Evolutionary conservation across 2,888 invertebrate genomes (phyloP).

Genomic region (Saturnia pavonia): DNA sequence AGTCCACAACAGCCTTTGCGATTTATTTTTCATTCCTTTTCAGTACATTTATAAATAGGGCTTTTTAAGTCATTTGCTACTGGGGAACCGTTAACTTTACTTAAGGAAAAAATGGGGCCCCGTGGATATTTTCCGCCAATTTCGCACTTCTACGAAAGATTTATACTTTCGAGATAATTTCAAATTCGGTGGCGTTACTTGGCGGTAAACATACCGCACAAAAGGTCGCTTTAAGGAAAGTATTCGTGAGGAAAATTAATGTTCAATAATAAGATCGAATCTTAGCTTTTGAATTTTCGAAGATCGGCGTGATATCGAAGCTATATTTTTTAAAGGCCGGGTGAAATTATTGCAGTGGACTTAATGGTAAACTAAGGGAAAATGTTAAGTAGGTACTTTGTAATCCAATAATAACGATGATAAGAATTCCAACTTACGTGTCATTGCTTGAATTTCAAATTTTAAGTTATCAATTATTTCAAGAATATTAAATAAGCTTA

Average conservation of each 20-base stretch:
- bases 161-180: conserved; percentile 44
- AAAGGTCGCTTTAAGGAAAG: conserved; percentile 42
- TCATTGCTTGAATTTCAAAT: no score
- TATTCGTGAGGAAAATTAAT: conserved; percentile 51
- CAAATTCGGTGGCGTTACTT: conserved; percentile 37
- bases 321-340: conserved; percentile 17
- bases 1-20: neutral
- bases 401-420: no score
- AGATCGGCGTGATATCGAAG: conserved; percentile 32
- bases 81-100: conserved; percentile 27
- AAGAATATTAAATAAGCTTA: no score
- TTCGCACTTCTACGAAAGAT: conserved; percentile 37
- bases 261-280: conserved; percentile 47
- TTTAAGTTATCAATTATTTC: no score
- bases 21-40: conserved; percentile 11
- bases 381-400: neutral
- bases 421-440: no score
- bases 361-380: conserved; percentile 32
- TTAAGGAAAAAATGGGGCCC: conserved; percentile 23
- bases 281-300: conserved; percentile 38
- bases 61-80: conserved; percentile 21
- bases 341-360: neutral
- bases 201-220: conserved; percentile 43
- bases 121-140: conserved; percentile 29
- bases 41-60: conserved; percentile 13